phyloP scores from a whole-genome alignment of 35 echinoderm and acorn worm genomes.

The Apostichopus parvimensis region DNA sequence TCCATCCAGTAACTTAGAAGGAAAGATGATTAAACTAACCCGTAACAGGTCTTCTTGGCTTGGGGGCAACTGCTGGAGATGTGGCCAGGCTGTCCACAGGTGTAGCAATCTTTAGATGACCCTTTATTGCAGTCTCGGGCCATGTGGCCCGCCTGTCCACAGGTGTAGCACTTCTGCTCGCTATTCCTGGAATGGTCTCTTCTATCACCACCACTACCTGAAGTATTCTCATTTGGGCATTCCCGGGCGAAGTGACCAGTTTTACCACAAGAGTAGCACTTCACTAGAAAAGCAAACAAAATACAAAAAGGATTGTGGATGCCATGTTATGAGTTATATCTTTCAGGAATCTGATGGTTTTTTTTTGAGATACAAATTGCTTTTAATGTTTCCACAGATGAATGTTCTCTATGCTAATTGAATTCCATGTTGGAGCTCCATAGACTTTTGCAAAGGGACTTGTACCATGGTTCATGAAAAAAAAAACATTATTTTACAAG shows the following conservation, averaged over 20 bases:
- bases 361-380: too few relatives aligned
- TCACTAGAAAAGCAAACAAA: background rate
- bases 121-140: constrained; percentile 25
- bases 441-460: too few relatives aligned
- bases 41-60: background rate
- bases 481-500: too few relatives aligned
- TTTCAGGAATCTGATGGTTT: too few relatives aligned
- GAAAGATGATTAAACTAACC: background rate
- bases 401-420: too few relatives aligned
- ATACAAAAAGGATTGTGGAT: too few relatives aligned
- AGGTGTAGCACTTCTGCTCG: constrained; percentile 30
- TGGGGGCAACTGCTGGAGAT: constrained; percentile 29
- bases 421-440: too few relatives aligned
- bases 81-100: constrained; percentile 36
- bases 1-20: too few relatives aligned
- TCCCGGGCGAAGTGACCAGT: constrained; percentile 42
- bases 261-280: constrained; percentile 40
- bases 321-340: too few relatives aligned
- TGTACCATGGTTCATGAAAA: too few relatives aligned
- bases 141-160: constrained; percentile 33
- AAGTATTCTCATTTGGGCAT: background rate
- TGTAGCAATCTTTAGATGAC: background rate
- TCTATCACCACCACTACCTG: background rate
- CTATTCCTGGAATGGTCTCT: background rate
- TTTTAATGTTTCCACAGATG: too few relatives aligned